Base-by-base conservation (phyloP, 1,140 invertebrate genomes). In the Calosoma granatense region DNA sequence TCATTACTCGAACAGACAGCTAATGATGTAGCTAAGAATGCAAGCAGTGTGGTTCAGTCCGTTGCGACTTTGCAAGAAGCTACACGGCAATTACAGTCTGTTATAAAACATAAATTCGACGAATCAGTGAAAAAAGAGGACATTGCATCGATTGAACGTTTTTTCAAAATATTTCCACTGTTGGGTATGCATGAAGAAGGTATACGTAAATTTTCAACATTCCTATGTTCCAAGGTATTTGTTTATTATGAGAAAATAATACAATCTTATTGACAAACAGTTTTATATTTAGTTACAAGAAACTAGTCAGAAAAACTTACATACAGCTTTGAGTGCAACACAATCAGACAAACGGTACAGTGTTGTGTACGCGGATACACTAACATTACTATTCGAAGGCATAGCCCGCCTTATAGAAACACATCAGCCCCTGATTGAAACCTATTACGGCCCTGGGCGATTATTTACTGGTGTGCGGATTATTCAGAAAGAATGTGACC, bases 91-190 rank as follows among this genome's bases (percentile, higher is more conserved):
- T 66, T 76, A 30, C 80, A 82, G 61, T 73, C 76, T 22, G 82
- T 94, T 53, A 82, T 96, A 1, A 82, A 83, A 20, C 79, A 78
- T 39, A 88, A 88, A 64, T 95, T 99, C 71, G 90, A 97, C 67
- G 92, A 97, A 65, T 93, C 97, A 21, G 87, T 97, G 0, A 82
- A 84, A 56, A 82, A 82, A 51, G 87, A 93, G 67, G 95, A 99
- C 75, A 78, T 89, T 19, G 90, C 89, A 2, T 91, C 91, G 1
- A 88, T 98, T 15, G 95, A 98, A 68, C 72, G 95, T 60, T 95
- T 98, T 72, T 99, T 99, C 69, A 99, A 98, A 75, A 87, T 99
- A 65, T 99, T 98, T 74, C 97, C 97, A 1, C 77, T 98, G 20
- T 76, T 99, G 2, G 92, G 92, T 41, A 87, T 94, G 74, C 90